These are phyloP conservation scores for Galeruca laticollis DNA, from an alignment of 2,888 invertebrate species.

Conservation along the genomic window DNA sequence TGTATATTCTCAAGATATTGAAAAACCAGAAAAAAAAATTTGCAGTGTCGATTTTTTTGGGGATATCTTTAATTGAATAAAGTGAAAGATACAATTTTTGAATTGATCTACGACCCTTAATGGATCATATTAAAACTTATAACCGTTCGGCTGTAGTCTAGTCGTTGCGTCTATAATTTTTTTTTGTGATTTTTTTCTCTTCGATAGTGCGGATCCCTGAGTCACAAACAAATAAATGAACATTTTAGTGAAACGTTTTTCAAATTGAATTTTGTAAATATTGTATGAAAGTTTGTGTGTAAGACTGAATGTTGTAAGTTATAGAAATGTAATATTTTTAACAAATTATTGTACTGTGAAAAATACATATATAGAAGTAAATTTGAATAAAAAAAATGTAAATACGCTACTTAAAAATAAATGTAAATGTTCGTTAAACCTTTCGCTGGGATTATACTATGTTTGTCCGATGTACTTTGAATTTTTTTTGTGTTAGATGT, in stretches of 20 bases:
- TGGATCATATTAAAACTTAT: slow-evolving; percentile 44
- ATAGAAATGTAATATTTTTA: slow-evolving; percentile 51
- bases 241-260: slow-evolving; percentile 40
- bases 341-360: slow-evolving; percentile 38
- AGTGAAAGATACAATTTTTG: slow-evolving; percentile 8
- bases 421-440: background rate
- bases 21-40: too few relatives aligned
- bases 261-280: slow-evolving; percentile 58
- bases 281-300: slow-evolving; percentile 54
- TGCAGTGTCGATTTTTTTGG: too few relatives aligned
- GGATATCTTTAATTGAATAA: too few relatives aligned
- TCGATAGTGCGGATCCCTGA: slow-evolving; percentile 39
- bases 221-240: slow-evolving; percentile 40
- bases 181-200: slow-evolving; percentile 43
- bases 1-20: too few relatives aligned
- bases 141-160: slow-evolving; percentile 41
- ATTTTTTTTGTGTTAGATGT: background rate
- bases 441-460: background rate
- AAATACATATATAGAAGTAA: background rate
- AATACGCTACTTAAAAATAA: background rate
- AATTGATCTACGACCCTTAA: slow-evolving; percentile 13
- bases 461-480: background rate
- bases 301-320: slow-evolving; percentile 46
- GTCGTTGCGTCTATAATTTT: slow-evolving; percentile 44
- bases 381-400: background rate